Evolutionary conservation across 2,888 invertebrate genomes (phyloP), one percentile per base, ranked within the genome.

Genomic region (Acronicta aceris): DNA sequence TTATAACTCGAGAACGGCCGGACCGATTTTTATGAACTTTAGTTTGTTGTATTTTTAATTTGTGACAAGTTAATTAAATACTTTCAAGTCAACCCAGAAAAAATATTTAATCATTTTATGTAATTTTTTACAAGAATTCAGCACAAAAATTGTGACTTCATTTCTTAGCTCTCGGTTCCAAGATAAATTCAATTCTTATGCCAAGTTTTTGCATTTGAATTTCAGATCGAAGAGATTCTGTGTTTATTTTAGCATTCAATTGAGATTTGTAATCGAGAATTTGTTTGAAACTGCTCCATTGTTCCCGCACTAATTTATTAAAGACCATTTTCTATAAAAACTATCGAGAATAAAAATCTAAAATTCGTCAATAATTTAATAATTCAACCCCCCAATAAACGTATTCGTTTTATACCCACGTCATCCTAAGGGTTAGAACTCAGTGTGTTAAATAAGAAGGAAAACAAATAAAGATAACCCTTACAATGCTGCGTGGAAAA

Each of bases 161-260:
- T 83, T 33, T 83, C 81, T 70, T 80, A 79, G 66, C 71, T 81
- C 78, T 27, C 38, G 25, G 78, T 71, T 68, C 56, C 59, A 10
- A 50, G 63, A 73, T 78, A 81, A 74, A 84, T 83, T 78, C 81
- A 63, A 70, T 74, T 79, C 80, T 73, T 76, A 81, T 74, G 74
- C 77, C 79, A 86, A 89, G 82, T 88, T 88, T 84, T 81, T 73
- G 70, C 79, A 88, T 89, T 88, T 85, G 84, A 88, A 88, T 82
- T 87, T 88, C 78, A 89, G 83, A 89, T 89, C 79, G 66, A 70
- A 76, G 72, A 69, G 83, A 54, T 78, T 75, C 76, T 74, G 73
- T 85, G 85, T 85, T 88, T 88, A 84, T 81, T 84, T 86, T 81
- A 79, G 74, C 79, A 77, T 79, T 63, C 74, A 80, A 85, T 85